Percentiles rank a stretch among this genome's conserved stretches.
These are phyloP conservation scores for Neolamprologus ventralis DNA, from an alignment of 2,113 vertebrate genomes.

Conservation along the genomic window DNA sequence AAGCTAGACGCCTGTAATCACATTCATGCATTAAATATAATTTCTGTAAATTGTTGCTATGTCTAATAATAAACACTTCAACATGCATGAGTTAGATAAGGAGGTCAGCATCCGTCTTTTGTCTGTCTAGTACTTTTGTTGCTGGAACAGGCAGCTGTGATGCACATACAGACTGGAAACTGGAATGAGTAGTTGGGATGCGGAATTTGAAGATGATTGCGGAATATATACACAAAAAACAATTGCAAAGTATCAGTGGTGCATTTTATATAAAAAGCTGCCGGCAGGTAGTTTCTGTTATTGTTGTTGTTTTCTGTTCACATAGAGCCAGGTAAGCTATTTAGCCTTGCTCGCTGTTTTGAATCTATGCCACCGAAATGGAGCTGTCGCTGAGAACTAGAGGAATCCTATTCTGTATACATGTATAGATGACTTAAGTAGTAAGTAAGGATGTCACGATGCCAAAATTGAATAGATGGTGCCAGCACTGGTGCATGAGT, in stretches of 20 bases:
- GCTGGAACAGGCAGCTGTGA: background rate
- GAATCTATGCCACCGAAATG: background rate
- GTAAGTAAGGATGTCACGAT: background rate
- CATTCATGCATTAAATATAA: background rate
- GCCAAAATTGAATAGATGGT: background rate
- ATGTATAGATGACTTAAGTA: background rate
- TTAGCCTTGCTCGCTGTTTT: background rate
- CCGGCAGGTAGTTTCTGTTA: background rate
- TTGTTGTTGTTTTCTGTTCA: background rate
- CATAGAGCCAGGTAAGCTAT: background rate
- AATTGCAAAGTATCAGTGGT: background rate
- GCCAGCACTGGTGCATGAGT: background rate
- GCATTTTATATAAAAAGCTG: background rate
- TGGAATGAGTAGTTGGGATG: background rate
- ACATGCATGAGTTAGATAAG: background rate
- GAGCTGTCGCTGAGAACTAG: background rate
- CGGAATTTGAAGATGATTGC: background rate
- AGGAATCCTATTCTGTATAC: background rate
- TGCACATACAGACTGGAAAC: background rate
- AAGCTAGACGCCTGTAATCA: background rate
- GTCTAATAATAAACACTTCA: background rate
- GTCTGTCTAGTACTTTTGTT: background rate
- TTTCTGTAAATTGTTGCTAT: background rate
- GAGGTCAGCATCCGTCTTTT: background rate
- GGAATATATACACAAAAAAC: background rate